Base-by-base conservation (phyloP, 2,888 invertebrate species). In the Panorpa germanica region DNA sequence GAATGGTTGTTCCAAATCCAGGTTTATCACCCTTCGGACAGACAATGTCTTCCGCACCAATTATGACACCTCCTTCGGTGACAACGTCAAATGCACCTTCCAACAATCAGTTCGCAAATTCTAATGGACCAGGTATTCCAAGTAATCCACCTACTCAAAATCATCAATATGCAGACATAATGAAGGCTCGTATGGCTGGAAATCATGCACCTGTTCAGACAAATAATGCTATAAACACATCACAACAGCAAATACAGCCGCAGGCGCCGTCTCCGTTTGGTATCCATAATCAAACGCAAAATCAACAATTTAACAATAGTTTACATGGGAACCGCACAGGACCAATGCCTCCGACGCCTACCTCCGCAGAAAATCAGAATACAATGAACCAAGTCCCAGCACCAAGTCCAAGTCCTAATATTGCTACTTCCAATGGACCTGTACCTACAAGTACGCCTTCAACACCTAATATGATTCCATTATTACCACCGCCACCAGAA, bases 21-120 rank as follows among this genome's bases (percentile, higher is more conserved):
- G 74, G 74, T 36, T 60, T 78, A 44, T 78, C 78, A 21, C 78
- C 81, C 11, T 81, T 77, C 48, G 70, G 64, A 43, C 61, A 65
- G 33, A 65, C 70, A 53, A 60, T 65, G 45, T 65, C 67, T 17
- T 65, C 68, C 32, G 61, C 65, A 41, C 52, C 59, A 14, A 57
- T 52, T 39, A 53, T 63, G 38, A 59, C 63, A 25, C 53, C 57
- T 4, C 49, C n/a, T n/a, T n/a, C n/a, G n/a, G n/a, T n/a, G n/a
- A n/a, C 53, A 25, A 50, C 53, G 17, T 44, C 37, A 22, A 46
- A 45, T 34, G 60, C 61, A 20, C 43, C 48, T 28, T 42, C 49
- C 14, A 46, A 49, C 9, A 48, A 41, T 37, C 57, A 59, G 48
- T 64, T 59, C 53, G 61, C 61, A 55, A 65, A 63, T 41, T 60